Conservation (phyloP, 2,797 vertebrate genomes). For the Helostoma temminkii region DNA sequence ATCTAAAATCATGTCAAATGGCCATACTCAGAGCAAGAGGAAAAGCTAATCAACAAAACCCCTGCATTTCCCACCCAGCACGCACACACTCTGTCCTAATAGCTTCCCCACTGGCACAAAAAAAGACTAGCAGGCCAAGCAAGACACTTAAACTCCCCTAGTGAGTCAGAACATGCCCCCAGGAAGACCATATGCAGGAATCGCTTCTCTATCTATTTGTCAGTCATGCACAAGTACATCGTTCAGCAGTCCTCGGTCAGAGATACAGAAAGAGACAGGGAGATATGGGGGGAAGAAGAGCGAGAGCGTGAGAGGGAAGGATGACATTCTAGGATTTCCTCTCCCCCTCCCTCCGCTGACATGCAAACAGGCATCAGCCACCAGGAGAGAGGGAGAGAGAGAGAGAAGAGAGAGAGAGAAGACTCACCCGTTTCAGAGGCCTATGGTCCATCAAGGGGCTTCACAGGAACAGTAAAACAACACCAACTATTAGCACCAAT, state of each 20-base stretch:
- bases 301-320: slow-evolving; percentile 51
- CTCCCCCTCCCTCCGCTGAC: slow-evolving; percentile 87
- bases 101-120: slow-evolving; percentile 82
- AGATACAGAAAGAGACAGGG: slow-evolving; percentile 29
- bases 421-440: slow-evolving; percentile 99
- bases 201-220: slow-evolving; percentile 66
- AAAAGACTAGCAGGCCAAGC: slow-evolving; percentile 82
- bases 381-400: slow-evolving; percentile 80
- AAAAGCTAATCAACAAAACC: slow-evolving; percentile 24
- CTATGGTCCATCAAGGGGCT: slow-evolving; percentile 99
- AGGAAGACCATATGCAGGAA: slow-evolving; percentile 73
- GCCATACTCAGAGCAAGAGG: slow-evolving; percentile 28
- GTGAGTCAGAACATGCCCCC: slow-evolving; percentile 84
- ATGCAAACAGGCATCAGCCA: slow-evolving; percentile 98
- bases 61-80: slow-evolving; percentile 9
- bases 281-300: slow-evolving; percentile 37
- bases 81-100: slow-evolving; percentile 44
- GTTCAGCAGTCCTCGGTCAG: slow-evolving; percentile 73
- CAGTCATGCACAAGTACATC: slow-evolving; percentile 84
- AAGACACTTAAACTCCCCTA: slow-evolving; percentile 73
- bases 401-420: slow-evolving; percentile 61
- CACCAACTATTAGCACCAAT: slow-evolving; percentile 95
- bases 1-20: slow-evolving; percentile 1
- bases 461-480: slow-evolving; percentile 98
- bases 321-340: slow-evolving; percentile 75